These are phyloP conservation scores for Sylvilagus floridanus DNA, from an alignment of 2,797 vertebrate genomes.

Conservation along the genomic window DNA sequence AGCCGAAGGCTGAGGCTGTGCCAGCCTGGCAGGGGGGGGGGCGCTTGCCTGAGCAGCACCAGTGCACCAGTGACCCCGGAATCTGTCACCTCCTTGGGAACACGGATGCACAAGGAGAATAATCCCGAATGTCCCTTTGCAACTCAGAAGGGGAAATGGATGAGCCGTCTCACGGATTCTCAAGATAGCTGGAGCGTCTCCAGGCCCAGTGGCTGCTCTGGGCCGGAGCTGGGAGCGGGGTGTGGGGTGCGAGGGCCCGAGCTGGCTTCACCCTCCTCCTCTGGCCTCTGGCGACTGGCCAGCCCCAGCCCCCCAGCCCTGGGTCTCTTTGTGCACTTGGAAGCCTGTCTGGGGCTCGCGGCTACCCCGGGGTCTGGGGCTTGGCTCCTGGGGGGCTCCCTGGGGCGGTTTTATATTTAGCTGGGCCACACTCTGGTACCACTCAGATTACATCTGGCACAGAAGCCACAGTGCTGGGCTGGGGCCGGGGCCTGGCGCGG, in stretches of 20 bases:
- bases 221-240: background rate
- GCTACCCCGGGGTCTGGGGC: background rate
- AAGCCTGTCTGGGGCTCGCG: too few relatives aligned
- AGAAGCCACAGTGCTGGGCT: background rate
- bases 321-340: too few relatives aligned
- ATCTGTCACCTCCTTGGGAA: conserved; percentile 79
- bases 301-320: too few relatives aligned
- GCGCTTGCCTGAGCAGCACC: background rate
- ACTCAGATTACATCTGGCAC: conserved; percentile 84
- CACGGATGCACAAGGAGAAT: conserved; percentile 63
- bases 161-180: conserved; percentile 60
- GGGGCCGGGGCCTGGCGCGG: conserved; percentile 56
- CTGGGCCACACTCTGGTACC: conserved; percentile 7
- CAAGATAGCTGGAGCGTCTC: conserved; percentile 71
- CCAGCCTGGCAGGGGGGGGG: background rate
- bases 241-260: background rate
- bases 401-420: conserved; percentile 80
- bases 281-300: too few relatives aligned
- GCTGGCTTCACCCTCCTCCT: background rate
- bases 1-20: too few relatives aligned
- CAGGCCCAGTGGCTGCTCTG: background rate
- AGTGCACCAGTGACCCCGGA: conserved; percentile 46
- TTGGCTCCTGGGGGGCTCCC: background rate
- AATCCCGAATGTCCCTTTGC: conserved; percentile 69
- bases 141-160: conserved; percentile 76